Percentiles rank a stretch among this genome's conserved stretches.
These are phyloP conservation scores for Haemorhous mexicanus DNA, from an alignment of 2,113 vertebrate species.

Conservation along the genomic window DNA sequence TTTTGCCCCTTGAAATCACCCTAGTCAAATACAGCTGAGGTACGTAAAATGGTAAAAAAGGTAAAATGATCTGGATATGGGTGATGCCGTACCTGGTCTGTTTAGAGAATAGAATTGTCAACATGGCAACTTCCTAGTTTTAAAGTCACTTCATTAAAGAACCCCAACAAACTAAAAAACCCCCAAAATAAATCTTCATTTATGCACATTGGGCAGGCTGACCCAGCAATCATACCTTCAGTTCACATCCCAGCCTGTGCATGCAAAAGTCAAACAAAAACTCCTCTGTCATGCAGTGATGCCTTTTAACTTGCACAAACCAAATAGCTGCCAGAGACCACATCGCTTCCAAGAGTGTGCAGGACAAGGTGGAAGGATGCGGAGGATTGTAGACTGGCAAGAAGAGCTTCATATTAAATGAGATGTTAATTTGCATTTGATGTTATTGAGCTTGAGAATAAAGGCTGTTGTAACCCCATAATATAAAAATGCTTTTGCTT, in stretches of 20 bases:
- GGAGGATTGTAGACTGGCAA: background rate
- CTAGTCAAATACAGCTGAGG: background rate
- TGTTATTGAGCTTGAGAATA: conserved; percentile 2
- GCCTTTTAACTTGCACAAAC: background rate
- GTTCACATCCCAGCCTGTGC: background rate
- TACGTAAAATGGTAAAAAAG: conserved; percentile 15
- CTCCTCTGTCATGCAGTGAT: background rate
- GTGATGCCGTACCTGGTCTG: background rate
- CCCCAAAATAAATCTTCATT: background rate
- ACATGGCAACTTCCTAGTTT: background rate
- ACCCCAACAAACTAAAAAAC: background rate
- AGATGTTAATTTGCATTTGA: background rate
- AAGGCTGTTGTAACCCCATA: background rate
- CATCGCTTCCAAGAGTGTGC: background rate
- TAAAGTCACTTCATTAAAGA: background rate
- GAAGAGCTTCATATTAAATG: background rate
- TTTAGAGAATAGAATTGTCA: conserved; percentile 1
- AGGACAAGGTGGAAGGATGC: background rate
- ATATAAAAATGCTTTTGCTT: background rate
- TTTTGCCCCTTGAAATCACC: background rate
- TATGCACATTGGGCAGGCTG: background rate
- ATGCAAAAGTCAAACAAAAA: background rate
- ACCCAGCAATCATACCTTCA: background rate
- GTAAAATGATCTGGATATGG: background rate
- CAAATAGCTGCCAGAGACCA: background rate